Evolutionary conservation across 2,797 vertebrate species (phyloP).

Genomic region (Spea hammondii): DNA sequence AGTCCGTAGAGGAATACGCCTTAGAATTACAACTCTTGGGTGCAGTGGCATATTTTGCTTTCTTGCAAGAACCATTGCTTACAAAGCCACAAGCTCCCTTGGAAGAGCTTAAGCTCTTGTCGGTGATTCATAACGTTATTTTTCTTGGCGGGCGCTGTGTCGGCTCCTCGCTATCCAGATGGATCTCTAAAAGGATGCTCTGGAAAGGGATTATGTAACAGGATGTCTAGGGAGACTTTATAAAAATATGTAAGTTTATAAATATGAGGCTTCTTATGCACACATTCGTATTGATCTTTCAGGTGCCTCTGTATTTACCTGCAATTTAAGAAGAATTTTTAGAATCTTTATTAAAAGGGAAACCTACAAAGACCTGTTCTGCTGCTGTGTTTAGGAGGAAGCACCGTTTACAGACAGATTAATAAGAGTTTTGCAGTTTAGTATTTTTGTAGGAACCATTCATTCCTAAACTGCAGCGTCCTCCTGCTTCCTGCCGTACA

Average conservation of each 20-base stretch:
- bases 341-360: conserved; percentile 25
- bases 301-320: conserved; percentile 42
- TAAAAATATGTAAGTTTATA: conserved; percentile 16
- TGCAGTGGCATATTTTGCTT: conserved; percentile 36
- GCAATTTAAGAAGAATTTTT: conserved; percentile 8
- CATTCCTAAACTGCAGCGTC: conserved; percentile 13
- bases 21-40: conserved; percentile 27
- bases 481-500: background rate
- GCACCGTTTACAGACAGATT: background rate
- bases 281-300: conserved; percentile 22
- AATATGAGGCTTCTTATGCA: conserved; percentile 30
- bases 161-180: conserved; percentile 57
- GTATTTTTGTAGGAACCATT: background rate
- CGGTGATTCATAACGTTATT: conserved; percentile 60
- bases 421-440: background rate
- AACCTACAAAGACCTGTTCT: background rate
- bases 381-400: background rate
- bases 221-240: conserved; percentile 53
- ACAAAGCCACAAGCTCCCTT: conserved; percentile 56
- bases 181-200: conserved; percentile 53
- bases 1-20: conserved; percentile 6
- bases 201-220: conserved; percentile 58
- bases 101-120: conserved; percentile 52
- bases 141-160: conserved; percentile 58
- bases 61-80: conserved; percentile 39